Evolutionary conservation across 1,140 invertebrate species (phyloP), one percentile per base, ranked within the genome.

Genomic region (Ips nitidus): DNA sequence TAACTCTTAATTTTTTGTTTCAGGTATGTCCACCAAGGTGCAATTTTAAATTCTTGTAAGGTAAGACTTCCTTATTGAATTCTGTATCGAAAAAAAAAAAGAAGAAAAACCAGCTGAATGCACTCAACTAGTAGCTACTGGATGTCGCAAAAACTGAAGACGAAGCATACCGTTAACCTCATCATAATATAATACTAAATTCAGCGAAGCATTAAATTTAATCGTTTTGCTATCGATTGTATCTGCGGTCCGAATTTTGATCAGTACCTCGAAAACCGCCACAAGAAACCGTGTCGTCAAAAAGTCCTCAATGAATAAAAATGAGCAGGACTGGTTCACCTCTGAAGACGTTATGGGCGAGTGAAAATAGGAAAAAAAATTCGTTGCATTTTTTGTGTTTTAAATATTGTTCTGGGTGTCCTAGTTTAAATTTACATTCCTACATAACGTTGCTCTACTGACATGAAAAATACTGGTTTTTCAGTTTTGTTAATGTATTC

Each of bases 241-340:
- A 39, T 37, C 38, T 40, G 53, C 53, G 39, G 22, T 36, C 53
- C 57, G 57, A 59, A 59, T 59, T 59, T 59, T 59, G 57, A 59
- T 59, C 57, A 59, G 57, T 59, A 41, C 40, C 57, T 36, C 42
- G 41, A 41, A 59, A 56, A 56, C 8, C 38, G 53, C 22, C 57
- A 59, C 6, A 41, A 59, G 38, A 59, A 59, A 59, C 57, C 37
- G 40, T 40, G 57, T 42, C 57, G 57, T 59, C 41, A 41, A 41
- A 6, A 59, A 59, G 37, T 59, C 8, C 57, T 59, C 39, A 42
- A 41, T 59, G 57, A 59, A 59, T 59, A 59, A 42, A 42, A 59
- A 59, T 59, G 39, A 59, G 57, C 37, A 8, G 39, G 57, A 59
- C 57, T 59, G 57, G 57, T 59, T 59, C 57, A 59, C 57, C 57